Evolutionary conservation across 2,888 invertebrate species (phyloP).

Genomic region (Orthosia incerta): DNA sequence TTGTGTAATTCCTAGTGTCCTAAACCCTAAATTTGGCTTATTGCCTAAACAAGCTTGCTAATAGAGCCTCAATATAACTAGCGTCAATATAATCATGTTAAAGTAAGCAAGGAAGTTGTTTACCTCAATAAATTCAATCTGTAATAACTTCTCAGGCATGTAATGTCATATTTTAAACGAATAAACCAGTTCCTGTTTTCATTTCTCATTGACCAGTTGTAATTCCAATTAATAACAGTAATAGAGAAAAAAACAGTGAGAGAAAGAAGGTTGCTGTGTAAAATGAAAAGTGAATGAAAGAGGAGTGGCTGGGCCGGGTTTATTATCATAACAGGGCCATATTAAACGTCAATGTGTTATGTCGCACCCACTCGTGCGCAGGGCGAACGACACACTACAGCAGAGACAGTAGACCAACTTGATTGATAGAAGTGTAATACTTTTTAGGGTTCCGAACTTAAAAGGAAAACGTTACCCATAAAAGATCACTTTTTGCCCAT

Average conservation of each 20-base stretch:
- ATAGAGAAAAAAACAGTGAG: background rate
- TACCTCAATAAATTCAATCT: background rate
- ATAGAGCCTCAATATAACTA: background rate
- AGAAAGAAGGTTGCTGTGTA: slow-evolving; percentile 42
- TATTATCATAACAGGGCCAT: slow-evolving; percentile 70
- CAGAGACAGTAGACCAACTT: slow-evolving; percentile 26
- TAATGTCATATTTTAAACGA: background rate
- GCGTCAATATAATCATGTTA: background rate
- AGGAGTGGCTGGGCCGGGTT: slow-evolving; percentile 47
- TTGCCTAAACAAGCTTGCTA: background rate
- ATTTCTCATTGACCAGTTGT: background rate
- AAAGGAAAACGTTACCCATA: too few species aligned
- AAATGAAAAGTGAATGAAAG: slow-evolving; percentile 61
- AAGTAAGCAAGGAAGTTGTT: background rate
- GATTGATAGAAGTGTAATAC: background rate
- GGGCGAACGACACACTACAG: slow-evolving; percentile 3
- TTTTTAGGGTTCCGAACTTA: too few species aligned
- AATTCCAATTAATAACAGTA: slow-evolving; percentile 2
- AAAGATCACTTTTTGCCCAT: too few species aligned
- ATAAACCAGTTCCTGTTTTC: background rate
- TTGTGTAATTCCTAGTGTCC: too few species aligned
- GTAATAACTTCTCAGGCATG: background rate
- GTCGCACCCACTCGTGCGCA: slow-evolving; percentile 64
- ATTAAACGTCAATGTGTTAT: slow-evolving; percentile 66
- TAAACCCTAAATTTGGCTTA: background rate